These are phyloP conservation scores for Liasis olivaceus DNA, from an alignment of 2,797 vertebrate genomes.

Conservation along the genomic window DNA sequence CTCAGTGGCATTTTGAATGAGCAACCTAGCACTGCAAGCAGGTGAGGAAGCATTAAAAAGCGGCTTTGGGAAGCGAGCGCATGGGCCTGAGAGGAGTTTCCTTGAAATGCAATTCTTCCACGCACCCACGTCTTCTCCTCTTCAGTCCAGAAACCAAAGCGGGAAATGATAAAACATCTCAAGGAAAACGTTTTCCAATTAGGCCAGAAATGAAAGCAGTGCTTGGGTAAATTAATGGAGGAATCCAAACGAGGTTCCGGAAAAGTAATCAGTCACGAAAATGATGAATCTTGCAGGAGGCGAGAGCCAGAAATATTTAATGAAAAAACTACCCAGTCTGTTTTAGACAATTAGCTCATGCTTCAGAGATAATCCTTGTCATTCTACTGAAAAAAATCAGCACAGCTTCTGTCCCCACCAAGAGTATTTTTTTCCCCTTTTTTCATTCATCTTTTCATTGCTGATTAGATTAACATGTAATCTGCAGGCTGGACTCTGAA, in stretches of 20 bases:
- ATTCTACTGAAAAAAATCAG: neutral
- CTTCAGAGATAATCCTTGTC: neutral
- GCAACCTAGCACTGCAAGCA: neutral
- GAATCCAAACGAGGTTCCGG: neutral
- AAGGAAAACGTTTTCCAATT: constrained; percentile 35
- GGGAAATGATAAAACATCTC: constrained; percentile 32
- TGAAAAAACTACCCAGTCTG: neutral
- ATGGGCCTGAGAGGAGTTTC: neutral
- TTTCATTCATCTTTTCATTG: constrained; percentile 16
- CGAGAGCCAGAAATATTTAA: neutral
- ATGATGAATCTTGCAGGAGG: neutral
- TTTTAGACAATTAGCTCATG: neutral
- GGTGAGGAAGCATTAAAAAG: neutral
- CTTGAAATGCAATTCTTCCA: neutral
- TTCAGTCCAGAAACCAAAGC: neutral
- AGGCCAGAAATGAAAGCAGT: constrained; percentile 52
- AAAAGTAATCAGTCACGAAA: neutral
- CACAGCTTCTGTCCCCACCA: neutral
- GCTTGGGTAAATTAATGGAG: neutral
- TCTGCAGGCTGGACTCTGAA: neutral
- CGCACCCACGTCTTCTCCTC: neutral
- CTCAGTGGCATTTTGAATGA: neutral
- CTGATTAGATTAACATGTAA: constrained; percentile 46
- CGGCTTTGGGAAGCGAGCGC: neutral
- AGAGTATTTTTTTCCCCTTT: neutral